phyloP scores from a whole-genome alignment of 2,797 vertebrate genomes.

The Crenichthys baileyi region DNA sequence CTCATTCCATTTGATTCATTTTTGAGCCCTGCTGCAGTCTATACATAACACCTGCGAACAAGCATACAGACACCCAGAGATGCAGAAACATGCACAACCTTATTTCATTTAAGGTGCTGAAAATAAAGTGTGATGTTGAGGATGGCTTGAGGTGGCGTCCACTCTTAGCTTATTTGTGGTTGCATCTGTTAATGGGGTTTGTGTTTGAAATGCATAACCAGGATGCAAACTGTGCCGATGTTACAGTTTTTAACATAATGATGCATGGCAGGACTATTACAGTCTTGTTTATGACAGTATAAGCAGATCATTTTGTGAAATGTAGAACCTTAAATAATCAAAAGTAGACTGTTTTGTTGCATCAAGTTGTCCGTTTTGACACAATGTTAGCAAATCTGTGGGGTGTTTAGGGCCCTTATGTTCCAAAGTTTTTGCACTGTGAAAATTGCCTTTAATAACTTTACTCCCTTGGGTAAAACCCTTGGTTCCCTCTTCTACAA shows the following conservation, averaged over 20 bases:
- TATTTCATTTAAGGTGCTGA: constrained; percentile 52
- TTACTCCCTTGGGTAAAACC: background rate
- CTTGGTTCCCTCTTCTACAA: background rate
- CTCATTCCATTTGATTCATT: constrained; percentile 50
- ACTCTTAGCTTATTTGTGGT: constrained; percentile 32
- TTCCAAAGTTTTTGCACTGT: background rate
- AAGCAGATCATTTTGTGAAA: background rate
- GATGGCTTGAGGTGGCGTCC: constrained; percentile 44
- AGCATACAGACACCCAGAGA: constrained; percentile 58
- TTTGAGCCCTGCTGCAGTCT: constrained; percentile 34
- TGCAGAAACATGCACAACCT: constrained; percentile 37
- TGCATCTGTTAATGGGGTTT: constrained; percentile 35
- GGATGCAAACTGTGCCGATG: constrained; percentile 17
- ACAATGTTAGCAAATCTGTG: background rate
- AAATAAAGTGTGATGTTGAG: constrained; percentile 60
- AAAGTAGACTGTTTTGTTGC: background rate
- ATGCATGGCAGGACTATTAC: background rate
- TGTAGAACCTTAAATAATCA: background rate
- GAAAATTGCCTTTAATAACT: background rate
- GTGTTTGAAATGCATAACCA: constrained; percentile 20
- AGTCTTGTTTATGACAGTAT: constrained; percentile 6
- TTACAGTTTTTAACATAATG: constrained; percentile 7
- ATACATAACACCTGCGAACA: constrained; percentile 62
- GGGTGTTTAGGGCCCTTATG: background rate
- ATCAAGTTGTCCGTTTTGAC: background rate